Evolutionary conservation across 2,888 invertebrate species (phyloP).

Genomic region (Notocelia uddmanniana): DNA sequence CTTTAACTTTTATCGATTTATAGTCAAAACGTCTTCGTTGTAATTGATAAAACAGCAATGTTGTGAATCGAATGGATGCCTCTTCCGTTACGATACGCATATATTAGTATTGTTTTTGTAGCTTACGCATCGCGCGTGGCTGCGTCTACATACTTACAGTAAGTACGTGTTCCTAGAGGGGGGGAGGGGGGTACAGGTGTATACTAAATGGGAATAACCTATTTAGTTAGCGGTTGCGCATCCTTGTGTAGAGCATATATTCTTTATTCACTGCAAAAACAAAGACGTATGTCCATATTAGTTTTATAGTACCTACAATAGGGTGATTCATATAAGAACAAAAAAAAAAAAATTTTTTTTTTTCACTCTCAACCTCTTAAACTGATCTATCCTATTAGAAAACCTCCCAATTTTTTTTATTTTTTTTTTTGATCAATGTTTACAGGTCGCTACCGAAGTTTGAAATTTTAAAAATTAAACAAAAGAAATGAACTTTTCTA

Average conservation of each 20-base stretch:
- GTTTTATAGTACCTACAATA: too few relatives aligned
- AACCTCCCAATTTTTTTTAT: too few relatives aligned
- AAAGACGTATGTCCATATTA: too few relatives aligned
- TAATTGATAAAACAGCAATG: conserved; percentile 24
- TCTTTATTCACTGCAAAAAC: background rate
- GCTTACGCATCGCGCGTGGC: conserved; percentile 21
- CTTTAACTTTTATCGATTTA: conserved; percentile 17
- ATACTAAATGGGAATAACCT: background rate
- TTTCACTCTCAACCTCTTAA: too few relatives aligned
- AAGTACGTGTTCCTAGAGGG: background rate
- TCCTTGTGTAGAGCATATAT: background rate
- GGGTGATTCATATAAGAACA: too few relatives aligned
- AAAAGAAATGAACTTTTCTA: too few relatives aligned
- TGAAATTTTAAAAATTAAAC: too few relatives aligned
- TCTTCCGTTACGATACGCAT: conserved; percentile 39
- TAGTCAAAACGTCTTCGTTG: background rate
- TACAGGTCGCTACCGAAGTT: too few relatives aligned
- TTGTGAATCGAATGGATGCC: conserved; percentile 12
- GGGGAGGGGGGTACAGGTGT: background rate
- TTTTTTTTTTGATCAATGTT: too few relatives aligned
- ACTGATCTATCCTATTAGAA: too few relatives aligned
- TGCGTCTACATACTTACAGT: conserved; percentile 6
- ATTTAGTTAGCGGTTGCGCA: background rate
- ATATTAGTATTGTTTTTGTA: conserved; percentile 38
- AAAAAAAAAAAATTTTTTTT: too few relatives aligned